A percentile compares a stretch with the other conserved stretches of the same genome.
Evolutionary conservation across 2,797 vertebrate genomes (phyloP).

Genomic region (Delichon dasypus): DNA sequence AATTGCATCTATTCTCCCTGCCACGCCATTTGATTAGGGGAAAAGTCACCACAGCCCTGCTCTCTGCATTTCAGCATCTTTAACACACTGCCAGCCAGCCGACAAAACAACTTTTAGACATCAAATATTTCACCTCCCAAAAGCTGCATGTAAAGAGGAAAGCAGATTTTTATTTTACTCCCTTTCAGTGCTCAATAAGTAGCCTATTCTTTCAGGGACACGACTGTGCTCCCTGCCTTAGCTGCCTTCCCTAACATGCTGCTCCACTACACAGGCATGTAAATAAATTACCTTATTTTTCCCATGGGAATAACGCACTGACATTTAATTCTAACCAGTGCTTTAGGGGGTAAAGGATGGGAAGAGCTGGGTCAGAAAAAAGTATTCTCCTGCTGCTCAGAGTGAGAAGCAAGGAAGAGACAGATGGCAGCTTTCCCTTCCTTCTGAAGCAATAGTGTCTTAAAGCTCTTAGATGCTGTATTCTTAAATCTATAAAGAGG

Average conservation of each 20-base stretch:
- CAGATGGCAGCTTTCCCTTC: constrained; percentile 50
- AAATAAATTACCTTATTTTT: constrained; percentile 46
- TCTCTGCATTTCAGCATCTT: constrained; percentile 1
- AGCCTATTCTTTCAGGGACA: neutral
- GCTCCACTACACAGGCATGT: neutral
- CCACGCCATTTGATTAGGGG: neutral
- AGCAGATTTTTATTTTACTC: neutral
- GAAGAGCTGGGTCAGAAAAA: constrained; percentile 32
- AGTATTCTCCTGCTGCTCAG: constrained; percentile 3
- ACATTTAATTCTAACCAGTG: constrained; percentile 32
- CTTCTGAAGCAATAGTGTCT: constrained; percentile 30
- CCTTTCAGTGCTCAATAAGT: neutral
- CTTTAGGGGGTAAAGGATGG: constrained; percentile 4
- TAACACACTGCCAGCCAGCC: constrained; percentile 11
- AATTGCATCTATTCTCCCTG: neutral
- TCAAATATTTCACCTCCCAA: neutral
- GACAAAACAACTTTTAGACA: neutral
- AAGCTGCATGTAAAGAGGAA: neutral
- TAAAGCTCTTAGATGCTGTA: constrained; percentile 34
- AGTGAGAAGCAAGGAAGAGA: constrained; percentile 34
- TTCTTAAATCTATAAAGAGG: constrained; percentile 35
- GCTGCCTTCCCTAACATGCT: neutral
- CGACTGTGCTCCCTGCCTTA: neutral
- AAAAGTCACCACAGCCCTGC: neutral
- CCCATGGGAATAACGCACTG: neutral